A percentile compares a stretch with the other conserved stretches of the same genome.
Conservation (phyloP, 2,888 invertebrate species). For the Plutella xylostella region DNA sequence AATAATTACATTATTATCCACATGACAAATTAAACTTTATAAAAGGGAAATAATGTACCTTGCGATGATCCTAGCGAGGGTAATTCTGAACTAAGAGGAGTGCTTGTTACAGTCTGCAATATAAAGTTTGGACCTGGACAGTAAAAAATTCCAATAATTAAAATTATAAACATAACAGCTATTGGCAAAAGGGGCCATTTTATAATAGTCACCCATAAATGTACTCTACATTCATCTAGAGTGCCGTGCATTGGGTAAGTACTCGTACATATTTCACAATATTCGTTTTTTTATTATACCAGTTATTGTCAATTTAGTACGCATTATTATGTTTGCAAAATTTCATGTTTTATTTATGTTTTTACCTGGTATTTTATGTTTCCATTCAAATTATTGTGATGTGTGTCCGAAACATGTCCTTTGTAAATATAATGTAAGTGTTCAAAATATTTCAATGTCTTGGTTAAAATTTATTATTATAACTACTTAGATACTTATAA, state of each 20-base stretch:
- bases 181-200: conserved; percentile 38
- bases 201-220: conserved; percentile 22
- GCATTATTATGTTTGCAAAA: conserved; percentile 48
- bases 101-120: no score
- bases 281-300: conserved; percentile 12
- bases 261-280: conserved; percentile 14
- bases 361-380: conserved; percentile 23
- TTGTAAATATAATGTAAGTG: conserved; percentile 42
- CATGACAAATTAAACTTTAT: not conserved
- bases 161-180: conserved; percentile 53
- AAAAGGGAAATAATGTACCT: conserved; percentile 14
- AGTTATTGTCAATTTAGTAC: conserved; percentile 23
- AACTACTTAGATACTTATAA: no score
- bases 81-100: no score
- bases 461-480: no score
- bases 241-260: conserved; percentile 21
- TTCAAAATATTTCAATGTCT: no score
- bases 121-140: conserved; percentile 25
- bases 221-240: conserved; percentile 20
- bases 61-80: conserved; percentile 18
- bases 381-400: conserved; percentile 37
- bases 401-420: conserved; percentile 47
- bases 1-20: not conserved
- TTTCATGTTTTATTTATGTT: conserved; percentile 37
- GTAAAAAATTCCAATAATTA: conserved; percentile 31